Conservation (phyloP, 2,888 invertebrate species). For the Synanthedon formicaeformis region DNA sequence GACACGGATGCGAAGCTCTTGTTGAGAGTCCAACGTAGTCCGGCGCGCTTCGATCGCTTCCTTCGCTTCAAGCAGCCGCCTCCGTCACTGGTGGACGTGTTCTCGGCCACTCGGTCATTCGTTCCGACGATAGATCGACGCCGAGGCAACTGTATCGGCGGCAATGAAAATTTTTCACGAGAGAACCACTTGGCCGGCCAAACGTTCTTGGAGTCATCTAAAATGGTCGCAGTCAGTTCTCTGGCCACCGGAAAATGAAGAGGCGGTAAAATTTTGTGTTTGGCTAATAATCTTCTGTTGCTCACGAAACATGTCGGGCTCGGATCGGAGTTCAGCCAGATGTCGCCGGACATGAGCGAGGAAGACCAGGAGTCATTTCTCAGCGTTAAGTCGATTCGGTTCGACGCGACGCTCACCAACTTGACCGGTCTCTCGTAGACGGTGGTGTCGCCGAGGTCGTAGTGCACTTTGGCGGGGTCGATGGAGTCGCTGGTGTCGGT, state of each 20-base stretch:
- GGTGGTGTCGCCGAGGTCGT: slow-evolving; percentile 26
- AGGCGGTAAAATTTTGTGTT: slow-evolving; percentile 42
- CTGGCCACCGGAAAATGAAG: slow-evolving; percentile 35
- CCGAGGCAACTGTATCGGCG: slow-evolving; percentile 33
- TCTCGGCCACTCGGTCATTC: not conserved
- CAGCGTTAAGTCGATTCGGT: slow-evolving; percentile 16
- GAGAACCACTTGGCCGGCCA: slow-evolving; percentile 32
- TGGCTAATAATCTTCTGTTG: slow-evolving; percentile 29
- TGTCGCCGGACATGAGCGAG: slow-evolving; percentile 35
- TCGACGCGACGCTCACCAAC: slow-evolving; percentile 17
- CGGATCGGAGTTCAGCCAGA: slow-evolving; percentile 36
- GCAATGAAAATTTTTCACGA: slow-evolving; percentile 17
- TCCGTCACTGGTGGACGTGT: not conserved
- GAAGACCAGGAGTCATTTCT: slow-evolving; percentile 31
- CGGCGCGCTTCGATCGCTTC: not conserved
- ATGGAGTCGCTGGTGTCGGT: slow-evolving; percentile 10
- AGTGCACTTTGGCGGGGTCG: slow-evolving; percentile 5
- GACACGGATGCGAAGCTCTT: not conserved
- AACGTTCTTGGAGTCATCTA: slow-evolving; percentile 26
- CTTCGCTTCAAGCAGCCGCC: not conserved
- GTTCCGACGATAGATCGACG: not conserved
- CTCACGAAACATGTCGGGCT: slow-evolving; percentile 21
- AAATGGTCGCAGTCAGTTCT: slow-evolving; percentile 12
- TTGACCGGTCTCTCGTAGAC: slow-evolving; percentile 26
- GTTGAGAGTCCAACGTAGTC: not conserved